Evolutionary conservation across 2,888 invertebrate species (phyloP), one percentile per base, ranked within the genome.

Genomic region (Metopia argyrocephala): DNA sequence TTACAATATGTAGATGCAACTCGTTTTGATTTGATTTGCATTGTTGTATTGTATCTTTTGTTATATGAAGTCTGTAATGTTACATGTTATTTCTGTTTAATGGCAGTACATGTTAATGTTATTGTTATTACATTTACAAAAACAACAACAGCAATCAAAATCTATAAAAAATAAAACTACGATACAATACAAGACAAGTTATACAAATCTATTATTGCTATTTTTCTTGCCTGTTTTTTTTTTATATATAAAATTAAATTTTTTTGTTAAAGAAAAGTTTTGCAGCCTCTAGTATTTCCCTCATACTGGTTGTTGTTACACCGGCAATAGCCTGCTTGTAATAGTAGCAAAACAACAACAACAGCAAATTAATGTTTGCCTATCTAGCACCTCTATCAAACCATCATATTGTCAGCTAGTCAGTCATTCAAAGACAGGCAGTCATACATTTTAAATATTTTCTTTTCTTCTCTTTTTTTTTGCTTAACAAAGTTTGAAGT

Each of bases 301-400:
- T 2, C 38, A 38, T 38, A 15, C 38, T n/a, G n/a, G n/a, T n/a
- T n/a, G n/a, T n/a, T n/a, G n/a, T n/a, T n/a, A n/a, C n/a, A n/a
- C n/a, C n/a, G n/a, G n/a, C n/a, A n/a, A n/a, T n/a, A n/a, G 15
- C 38, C 4, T 12, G 15, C 38, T 12, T 38, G 12, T 38, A 31
- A 2, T 54, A 76, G 46, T 56, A 48, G 56, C 54, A 69, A 79
- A 3, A 38, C 15, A 38, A 1, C 38, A 38, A 15, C 38, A n/a
- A n/a, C 38, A 12, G 9, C 38, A 9, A 38, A 12, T 12, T 38
- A 15, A 3, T 59, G n/a, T 64, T 45, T 76, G 50, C 64, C 59
- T 74, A 59, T 79, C 64, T 54, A 38, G 38, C 59, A 61, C 31
- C 61, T 61, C n/a, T 52, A 64, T 65, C 68, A 68, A 52, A 56